Evolutionary conservation across 2,797 vertebrate genomes (phyloP).

Genomic region (Loris lydekkerianus): DNA sequence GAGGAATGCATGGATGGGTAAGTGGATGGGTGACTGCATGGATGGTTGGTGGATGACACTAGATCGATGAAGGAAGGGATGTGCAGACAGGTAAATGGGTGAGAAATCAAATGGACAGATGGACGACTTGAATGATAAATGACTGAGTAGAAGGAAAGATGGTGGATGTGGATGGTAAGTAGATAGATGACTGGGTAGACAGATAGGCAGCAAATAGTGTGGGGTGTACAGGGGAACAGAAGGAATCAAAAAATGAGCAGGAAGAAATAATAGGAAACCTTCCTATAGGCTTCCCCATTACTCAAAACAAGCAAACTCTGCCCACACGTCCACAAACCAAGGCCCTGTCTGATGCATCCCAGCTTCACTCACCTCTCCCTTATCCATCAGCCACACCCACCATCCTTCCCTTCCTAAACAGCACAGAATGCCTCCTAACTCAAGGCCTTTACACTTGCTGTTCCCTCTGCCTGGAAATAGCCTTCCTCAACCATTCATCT

Average conservation of each 20-base stretch:
- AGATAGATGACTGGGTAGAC: neutral
- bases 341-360: neutral
- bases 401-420: neutral
- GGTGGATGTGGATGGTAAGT: neutral
- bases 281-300: neutral
- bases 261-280: neutral
- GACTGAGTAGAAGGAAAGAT: neutral
- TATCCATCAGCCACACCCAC: neutral
- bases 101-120: too few relatives aligned
- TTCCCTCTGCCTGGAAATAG: neutral
- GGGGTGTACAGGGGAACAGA: neutral
- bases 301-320: neutral
- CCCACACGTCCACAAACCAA: neutral
- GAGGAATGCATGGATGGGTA: too few relatives aligned
- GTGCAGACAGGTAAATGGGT: too few relatives aligned
- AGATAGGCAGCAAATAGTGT: neutral
- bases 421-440: neutral
- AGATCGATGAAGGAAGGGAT: neutral
- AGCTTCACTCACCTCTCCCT: too few relatives aligned
- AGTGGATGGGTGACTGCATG: rapidly evolving
- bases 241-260: neutral
- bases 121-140: too few relatives aligned
- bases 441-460: neutral
- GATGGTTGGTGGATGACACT: too few relatives aligned
- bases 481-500: neutral